Base-by-base conservation (phyloP, 2,888 invertebrate genomes). In the Campaea margaritaria region DNA sequence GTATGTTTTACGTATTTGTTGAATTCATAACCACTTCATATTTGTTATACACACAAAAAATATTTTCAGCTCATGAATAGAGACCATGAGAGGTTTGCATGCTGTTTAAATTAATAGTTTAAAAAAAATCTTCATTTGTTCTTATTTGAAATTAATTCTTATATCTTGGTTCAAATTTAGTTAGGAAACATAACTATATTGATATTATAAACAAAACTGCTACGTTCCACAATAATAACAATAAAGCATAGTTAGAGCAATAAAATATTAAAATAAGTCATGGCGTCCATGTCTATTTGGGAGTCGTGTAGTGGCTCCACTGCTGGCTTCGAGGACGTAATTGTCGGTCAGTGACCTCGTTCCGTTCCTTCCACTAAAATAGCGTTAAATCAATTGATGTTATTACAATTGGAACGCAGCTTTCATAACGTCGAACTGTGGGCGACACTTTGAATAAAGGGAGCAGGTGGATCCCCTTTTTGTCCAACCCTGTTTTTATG, bases 381-480 rank as follows among this genome's bases (percentile, higher is more conserved):
- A 90, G 85, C 85, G 83, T 90, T 91, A 90, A 90, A 91, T 91
- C 91, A 91, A 91, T 91, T 91, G 91, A 89, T 87, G 89, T 88
- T 91, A 90, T 89, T 89, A 91, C 90, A 89, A 90, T 87, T 89
- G 89, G 86, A 85, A 85, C 84, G 85, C 82, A 83, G 82, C 83
- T 85, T 78, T 84, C 83, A 85, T 86, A 83, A 85, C 83, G 80
- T 79, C 76, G 77, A 80, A 81, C 79, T 76, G 75, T 79, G 73
- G 79, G 79, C 81, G 64, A 63, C 65, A 55, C 59, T 67, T 62
- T 56, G 43, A 48, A 57, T 65, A 64, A 74, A 73, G 73, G 70
- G 70, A 73, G 78, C 80, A 83, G 82, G 82, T 82, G 81, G 75
- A 75, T 74, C 71, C 68, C 66, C 74, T 77, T 78, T 76, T 76